phyloP scores from a whole-genome alignment of 2,888 invertebrate genomes.

The Papilio gigon region DNA sequence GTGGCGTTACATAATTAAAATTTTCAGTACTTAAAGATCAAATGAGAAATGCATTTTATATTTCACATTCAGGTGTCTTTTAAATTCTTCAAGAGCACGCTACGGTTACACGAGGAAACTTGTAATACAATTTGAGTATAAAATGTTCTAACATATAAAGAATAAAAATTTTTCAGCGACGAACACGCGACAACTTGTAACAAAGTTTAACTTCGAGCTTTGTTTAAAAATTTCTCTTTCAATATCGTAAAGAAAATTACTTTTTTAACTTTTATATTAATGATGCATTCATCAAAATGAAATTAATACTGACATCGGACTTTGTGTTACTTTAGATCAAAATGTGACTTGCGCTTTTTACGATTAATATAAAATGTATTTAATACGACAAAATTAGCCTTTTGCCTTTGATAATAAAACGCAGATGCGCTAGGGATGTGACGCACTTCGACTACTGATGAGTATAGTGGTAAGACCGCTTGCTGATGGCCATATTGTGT shows the following conservation, averaged over 20 bases:
- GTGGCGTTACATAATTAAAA: conserved; percentile 17
- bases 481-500: too few species aligned
- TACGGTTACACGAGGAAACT: conserved; percentile 37
- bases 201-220: conserved; percentile 41
- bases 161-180: conserved; percentile 44
- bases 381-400: too few species aligned
- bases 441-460: too few species aligned
- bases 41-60: conserved; percentile 16
- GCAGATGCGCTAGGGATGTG: too few species aligned
- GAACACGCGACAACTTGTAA: conserved; percentile 42
- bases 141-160: conserved; percentile 41
- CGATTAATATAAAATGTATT: too few species aligned
- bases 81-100: conserved; percentile 12
- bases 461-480: too few species aligned
- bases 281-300: conserved; percentile 22
- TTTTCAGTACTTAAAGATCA: neutral
- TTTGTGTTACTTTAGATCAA: neutral
- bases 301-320: neutral
- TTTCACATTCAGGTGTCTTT: conserved; percentile 19
- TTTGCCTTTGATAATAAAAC: too few species aligned
- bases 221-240: conserved; percentile 39
- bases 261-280: conserved; percentile 31
- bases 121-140: conserved; percentile 41
- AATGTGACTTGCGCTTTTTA: too few species aligned
- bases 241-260: conserved; percentile 36